A percentile compares a stretch with the other conserved stretches of the same genome.
These are phyloP conservation scores for Asarcornis scutulata DNA, from an alignment of 2,113 vertebrate genomes.

Conservation along the genomic window DNA sequence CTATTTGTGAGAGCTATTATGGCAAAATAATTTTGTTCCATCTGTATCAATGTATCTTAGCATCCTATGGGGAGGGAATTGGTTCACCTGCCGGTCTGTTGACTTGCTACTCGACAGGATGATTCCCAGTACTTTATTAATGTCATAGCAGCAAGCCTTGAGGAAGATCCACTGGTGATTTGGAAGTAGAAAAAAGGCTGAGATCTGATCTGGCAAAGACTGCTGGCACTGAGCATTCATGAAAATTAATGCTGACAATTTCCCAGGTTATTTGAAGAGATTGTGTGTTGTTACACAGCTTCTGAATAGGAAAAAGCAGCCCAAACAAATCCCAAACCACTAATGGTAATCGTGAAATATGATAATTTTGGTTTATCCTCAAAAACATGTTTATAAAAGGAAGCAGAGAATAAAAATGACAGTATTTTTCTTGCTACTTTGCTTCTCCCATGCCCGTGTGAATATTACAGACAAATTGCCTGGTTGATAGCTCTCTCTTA, in stretches of 20 bases:
- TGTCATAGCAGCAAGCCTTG: background rate
- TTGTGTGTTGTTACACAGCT: background rate
- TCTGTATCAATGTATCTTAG: background rate
- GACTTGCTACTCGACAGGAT: background rate
- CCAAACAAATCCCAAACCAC: background rate
- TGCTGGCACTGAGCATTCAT: background rate
- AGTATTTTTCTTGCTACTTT: background rate
- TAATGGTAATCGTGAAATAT: background rate
- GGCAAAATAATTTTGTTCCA: background rate
- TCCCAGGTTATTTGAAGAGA: background rate
- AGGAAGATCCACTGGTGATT: background rate
- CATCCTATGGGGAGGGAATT: background rate
- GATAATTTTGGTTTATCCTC: background rate
- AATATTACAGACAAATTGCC: background rate
- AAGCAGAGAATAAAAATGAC: background rate
- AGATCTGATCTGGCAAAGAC: background rate
- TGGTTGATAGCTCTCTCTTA: background rate
- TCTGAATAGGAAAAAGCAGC: background rate
- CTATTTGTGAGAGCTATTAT: background rate
- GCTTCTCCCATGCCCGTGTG: background rate
- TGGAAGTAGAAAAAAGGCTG: background rate
- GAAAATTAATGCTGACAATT: background rate
- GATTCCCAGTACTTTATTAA: background rate
- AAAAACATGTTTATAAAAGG: background rate
- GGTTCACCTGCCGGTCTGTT: background rate